A percentile compares a stretch with the other conserved stretches of the same genome.
phyloP scores from a whole-genome alignment of 2,888 invertebrate species.

The Idaea biselata region DNA sequence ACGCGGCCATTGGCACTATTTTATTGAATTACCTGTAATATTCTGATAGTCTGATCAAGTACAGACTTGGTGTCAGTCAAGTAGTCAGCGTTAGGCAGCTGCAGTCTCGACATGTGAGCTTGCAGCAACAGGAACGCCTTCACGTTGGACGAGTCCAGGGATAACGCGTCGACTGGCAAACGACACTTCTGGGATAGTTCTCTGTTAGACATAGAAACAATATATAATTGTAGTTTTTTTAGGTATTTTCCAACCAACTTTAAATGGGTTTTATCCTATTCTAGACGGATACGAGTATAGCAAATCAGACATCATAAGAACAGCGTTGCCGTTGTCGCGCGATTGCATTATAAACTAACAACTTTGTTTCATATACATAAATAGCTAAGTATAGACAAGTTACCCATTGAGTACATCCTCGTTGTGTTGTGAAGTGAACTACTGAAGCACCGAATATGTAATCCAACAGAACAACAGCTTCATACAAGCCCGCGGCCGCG shows the following conservation, averaged over 20 bases:
- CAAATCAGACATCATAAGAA: too few species aligned
- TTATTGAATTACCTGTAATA: constrained; percentile 86
- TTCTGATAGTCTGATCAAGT: constrained; percentile 96
- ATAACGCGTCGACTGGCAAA: constrained; percentile 84
- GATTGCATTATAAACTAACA: too few species aligned
- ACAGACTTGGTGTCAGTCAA: constrained; percentile 97
- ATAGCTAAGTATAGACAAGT: not conserved
- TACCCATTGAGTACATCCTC: not conserved
- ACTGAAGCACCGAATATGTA: too few species aligned
- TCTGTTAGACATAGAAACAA: constrained; percentile 67
- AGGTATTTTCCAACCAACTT: not conserved
- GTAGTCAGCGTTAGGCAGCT: constrained; percentile 95
- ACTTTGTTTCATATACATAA: too few species aligned
- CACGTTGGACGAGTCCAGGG: constrained; percentile 94
- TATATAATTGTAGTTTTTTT: too few species aligned
- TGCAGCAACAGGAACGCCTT: constrained; percentile 97
- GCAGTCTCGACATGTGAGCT: constrained; percentile 92
- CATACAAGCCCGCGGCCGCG: too few species aligned
- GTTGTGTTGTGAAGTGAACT: too few species aligned
- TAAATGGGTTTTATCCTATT: too few species aligned
- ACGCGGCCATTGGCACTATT: not conserved
- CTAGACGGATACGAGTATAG: too few species aligned
- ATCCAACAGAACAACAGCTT: too few species aligned
- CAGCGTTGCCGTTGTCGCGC: too few species aligned
- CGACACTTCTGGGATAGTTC: constrained; percentile 90